Evolutionary conservation across 2,888 invertebrate species (phyloP).

Genomic region (Caenorhabditis sulstoni): DNA sequence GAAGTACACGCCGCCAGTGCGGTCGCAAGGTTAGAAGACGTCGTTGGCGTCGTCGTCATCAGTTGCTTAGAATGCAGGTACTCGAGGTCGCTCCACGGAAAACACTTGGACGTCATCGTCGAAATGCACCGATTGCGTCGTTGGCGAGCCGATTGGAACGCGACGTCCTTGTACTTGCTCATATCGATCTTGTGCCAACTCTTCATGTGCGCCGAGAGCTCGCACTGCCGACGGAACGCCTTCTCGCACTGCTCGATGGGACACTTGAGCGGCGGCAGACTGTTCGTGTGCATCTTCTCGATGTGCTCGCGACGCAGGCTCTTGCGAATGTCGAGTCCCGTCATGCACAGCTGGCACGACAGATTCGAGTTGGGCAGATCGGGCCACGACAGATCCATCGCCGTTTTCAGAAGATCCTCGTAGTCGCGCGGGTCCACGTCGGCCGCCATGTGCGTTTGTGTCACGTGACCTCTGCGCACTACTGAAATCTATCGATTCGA

Average conservation of each 20-base stretch:
- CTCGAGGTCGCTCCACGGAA: conserved; percentile 23
- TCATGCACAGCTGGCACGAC: conserved; percentile 46
- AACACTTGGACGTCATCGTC: conserved; percentile 24
- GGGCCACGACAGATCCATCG: conserved; percentile 36
- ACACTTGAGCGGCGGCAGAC: conserved; percentile 21
- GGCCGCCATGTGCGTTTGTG: conserved; percentile 17
- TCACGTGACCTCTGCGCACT: conserved; percentile 26
- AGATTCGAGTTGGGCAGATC: conserved; percentile 32
- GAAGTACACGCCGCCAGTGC: too few relatives aligned
- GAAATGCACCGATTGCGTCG: conserved; percentile 36
- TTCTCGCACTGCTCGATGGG: conserved; percentile 12
- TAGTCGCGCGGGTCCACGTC: conserved; percentile 17
- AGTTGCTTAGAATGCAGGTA: too few relatives aligned
- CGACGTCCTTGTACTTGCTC: conserved; percentile 5
- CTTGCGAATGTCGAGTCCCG: background rate
- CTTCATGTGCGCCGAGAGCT: conserved; percentile 41
- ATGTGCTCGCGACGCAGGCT: conserved; percentile 33
- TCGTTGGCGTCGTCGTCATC: too few relatives aligned
- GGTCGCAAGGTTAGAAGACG: too few relatives aligned
- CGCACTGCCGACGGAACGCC: conserved; percentile 31
- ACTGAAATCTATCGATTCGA: conserved; percentile 20
- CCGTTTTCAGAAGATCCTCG: conserved; percentile 5
- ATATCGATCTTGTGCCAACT: conserved; percentile 17
- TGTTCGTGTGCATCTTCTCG: conserved; percentile 15
- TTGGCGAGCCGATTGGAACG: conserved; percentile 16